Base-by-base conservation (phyloP, 1,140 invertebrate genomes). In the Helicoverpa zea region DNA sequence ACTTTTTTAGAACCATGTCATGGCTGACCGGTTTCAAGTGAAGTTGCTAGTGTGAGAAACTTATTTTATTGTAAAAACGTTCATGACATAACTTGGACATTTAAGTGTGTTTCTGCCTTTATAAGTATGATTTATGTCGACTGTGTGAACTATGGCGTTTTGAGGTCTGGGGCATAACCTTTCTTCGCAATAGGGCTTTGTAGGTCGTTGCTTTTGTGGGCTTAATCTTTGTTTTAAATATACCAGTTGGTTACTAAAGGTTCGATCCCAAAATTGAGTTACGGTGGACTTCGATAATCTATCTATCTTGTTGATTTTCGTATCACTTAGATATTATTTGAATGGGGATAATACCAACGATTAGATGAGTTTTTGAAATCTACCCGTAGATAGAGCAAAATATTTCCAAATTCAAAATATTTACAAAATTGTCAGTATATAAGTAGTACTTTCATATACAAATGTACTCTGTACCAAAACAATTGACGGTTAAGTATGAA, bases 1-100 rank as follows among this genome's bases (percentile, higher is more conserved):
- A 75, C 16, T 49, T 61, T 75, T 59, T 58, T 30, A 52, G 14
- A 75, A 47, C 56, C 61, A 13, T 61, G 54, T 75, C 73, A 61
- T 75, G 58, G 73, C 16, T 35, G 18, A 7, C 66, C 16, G 18
- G 66, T 70, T 51, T n/a, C 58, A n/a, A 70, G 49, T 52, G 7
- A 52, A 52, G 66, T 70, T 70, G 64, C 64, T 16, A 10, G 11
- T 58, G 58, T 59, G 23, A 29, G 66, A 51, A 51, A 70, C 66
- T 66, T 52, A 11, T 2, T 47, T 52, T 70, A 70, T 70, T 70
- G 66, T 70, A 52, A 70, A 52, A 68, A 52, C 16, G 18, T 23
- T 49, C 35, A 49, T 70, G 66, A 30, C 66, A 70, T 70, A 70
- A 70, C 66, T 29, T 52, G 9, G 18, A 30, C 49, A 7, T 70